These are phyloP conservation scores for Steinernema scapterisci DNA, from an alignment of 2,888 invertebrate species.

Conservation along the genomic window DNA sequence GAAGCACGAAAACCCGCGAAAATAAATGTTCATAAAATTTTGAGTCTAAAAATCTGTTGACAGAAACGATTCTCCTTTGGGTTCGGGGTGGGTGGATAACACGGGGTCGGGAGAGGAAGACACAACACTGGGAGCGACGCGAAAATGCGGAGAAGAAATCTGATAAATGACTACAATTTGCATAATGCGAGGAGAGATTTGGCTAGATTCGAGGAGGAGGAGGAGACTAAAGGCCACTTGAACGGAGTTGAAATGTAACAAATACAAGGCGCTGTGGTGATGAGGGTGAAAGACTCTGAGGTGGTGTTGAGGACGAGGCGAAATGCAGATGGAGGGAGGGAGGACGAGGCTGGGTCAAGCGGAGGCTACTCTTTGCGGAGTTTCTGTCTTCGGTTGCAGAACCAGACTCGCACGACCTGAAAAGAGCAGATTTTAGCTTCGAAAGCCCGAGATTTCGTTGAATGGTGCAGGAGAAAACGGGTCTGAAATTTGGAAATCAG, in stretches of 20 bases:
- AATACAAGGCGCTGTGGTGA: constrained; percentile 25
- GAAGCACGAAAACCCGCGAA: constrained; percentile 24
- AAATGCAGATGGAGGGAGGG: neutral
- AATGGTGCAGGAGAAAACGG: too few species aligned
- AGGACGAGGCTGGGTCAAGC: too few species aligned
- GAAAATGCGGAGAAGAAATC: neutral
- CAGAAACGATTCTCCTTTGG: neutral
- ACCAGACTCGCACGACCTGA: constrained; percentile 96
- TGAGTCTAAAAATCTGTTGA: constrained; percentile 8
- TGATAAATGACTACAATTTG: constrained; percentile 14
- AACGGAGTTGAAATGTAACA: constrained; percentile 13
- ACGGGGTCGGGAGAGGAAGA: neutral
- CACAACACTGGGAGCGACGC: constrained; percentile 28
- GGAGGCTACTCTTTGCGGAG: constrained; percentile 45
- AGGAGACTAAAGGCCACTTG: constrained; percentile 29
- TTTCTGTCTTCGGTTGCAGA: constrained; percentile 95
- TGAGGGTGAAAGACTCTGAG: constrained; percentile 27
- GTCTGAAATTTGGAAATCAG: too few species aligned
- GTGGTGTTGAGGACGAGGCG: neutral
- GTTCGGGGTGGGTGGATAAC: neutral
- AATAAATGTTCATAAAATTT: constrained; percentile 17
- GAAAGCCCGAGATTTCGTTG: too few species aligned
- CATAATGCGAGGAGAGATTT: neutral
- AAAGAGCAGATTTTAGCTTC: constrained; percentile 19
- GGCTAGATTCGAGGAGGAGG: constrained; percentile 1